Evolutionary conservation across 2,888 invertebrate species (phyloP).

Genomic region (Drosophila sordidapex): DNA sequence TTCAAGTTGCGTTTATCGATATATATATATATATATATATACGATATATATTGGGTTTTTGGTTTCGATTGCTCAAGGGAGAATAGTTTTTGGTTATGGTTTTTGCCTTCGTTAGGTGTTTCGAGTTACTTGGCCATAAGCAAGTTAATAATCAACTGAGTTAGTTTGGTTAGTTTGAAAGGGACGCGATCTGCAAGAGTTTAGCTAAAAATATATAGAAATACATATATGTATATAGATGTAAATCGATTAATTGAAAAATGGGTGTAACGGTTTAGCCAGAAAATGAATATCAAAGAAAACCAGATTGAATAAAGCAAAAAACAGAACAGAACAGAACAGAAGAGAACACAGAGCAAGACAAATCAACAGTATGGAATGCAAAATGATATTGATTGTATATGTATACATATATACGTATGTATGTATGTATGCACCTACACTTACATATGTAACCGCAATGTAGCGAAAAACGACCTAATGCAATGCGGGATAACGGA

Average conservation of each 20-base stretch:
- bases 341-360: slow-evolving; percentile 15
- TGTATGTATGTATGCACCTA: neutral
- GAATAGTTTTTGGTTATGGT: slow-evolving; percentile 17
- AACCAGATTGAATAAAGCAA: slow-evolving; percentile 23
- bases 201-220: slow-evolving; percentile 82
- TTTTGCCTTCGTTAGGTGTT: slow-evolving; percentile 32
- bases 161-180: slow-evolving; percentile 48
- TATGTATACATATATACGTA: neutral
- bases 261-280: slow-evolving; percentile 51
- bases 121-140: slow-evolving; percentile 17
- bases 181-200: slow-evolving; percentile 75
- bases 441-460: neutral
- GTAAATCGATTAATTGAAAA: slow-evolving; percentile 64
- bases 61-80: slow-evolving; percentile 34
- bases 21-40: neutral
- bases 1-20: slow-evolving; percentile 34
- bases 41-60: slow-evolving; percentile 16
- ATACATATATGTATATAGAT: slow-evolving; percentile 51
- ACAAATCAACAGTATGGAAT: slow-evolving; percentile 20
- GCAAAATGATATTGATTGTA: slow-evolving; percentile 7
- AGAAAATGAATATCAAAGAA: slow-evolving; percentile 35
- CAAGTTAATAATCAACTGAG: slow-evolving; percentile 30
- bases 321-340: slow-evolving; percentile 1
- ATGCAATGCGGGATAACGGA: neutral
- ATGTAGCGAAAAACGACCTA: neutral